Conservation (phyloP, 2,113 vertebrate genomes). For the Eptesicus fuscus region DNA sequence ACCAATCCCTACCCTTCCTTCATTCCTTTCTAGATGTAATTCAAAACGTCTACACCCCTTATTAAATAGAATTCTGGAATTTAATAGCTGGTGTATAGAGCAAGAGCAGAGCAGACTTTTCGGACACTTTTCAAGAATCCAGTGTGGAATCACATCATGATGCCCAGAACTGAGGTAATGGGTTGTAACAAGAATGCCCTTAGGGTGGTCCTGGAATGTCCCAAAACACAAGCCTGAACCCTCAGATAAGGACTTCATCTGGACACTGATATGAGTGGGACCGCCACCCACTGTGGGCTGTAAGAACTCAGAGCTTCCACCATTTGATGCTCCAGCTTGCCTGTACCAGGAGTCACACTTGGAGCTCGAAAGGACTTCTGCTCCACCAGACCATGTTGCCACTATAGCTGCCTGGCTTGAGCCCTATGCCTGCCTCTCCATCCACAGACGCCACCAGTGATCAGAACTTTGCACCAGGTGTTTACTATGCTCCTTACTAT, state of each 20-base stretch:
- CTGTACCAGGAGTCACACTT: background rate
- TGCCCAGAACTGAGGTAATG: background rate
- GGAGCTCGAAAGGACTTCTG: background rate
- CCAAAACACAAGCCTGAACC: background rate
- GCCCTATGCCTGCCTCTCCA: background rate
- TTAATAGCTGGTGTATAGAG: background rate
- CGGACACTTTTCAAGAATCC: background rate
- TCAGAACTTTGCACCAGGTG: background rate
- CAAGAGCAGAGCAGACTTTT: background rate
- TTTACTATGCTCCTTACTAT: background rate
- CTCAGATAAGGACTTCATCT: background rate
- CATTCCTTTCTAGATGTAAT: background rate
- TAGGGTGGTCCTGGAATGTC: background rate
- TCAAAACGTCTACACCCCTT: background rate
- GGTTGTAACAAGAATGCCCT: background rate
- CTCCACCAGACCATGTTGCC: background rate
- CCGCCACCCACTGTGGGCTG: background rate
- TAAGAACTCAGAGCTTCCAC: background rate
- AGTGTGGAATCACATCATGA: background rate
- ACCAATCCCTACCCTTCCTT: background rate
- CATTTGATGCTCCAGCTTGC: background rate
- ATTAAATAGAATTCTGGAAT: background rate
- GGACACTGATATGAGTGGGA: background rate
- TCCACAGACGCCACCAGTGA: background rate
- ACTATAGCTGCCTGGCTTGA: background rate